Evolutionary conservation across 2,113 vertebrate genomes (phyloP).

Genomic region (Glaucidium brasilianum): DNA sequence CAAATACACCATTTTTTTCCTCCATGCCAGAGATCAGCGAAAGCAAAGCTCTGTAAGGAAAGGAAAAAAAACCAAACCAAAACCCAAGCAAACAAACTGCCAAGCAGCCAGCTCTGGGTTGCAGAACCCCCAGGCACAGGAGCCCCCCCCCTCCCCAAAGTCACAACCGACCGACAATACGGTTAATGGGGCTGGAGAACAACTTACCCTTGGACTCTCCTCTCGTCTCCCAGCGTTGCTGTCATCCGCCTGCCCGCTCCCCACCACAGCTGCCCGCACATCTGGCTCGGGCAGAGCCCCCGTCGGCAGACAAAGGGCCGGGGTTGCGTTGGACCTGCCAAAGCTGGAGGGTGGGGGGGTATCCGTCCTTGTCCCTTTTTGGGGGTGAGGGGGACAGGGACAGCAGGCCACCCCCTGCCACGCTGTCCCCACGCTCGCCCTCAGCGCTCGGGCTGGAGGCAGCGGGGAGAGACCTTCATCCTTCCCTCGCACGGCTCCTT

Average conservation of each 20-base stretch:
- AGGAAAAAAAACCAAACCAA: rapidly evolving
- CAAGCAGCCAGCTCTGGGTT: neutral
- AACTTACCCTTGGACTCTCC: conserved; percentile 39
- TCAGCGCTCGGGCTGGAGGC: neutral
- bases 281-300: conserved; percentile 8
- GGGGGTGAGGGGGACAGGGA: neutral
- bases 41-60: neutral
- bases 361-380: neutral
- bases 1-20: neutral
- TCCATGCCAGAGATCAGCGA: neutral
- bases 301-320: neutral
- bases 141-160: neutral
- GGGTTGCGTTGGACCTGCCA: neutral
- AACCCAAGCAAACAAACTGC: neutral
- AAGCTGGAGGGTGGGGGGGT: neutral
- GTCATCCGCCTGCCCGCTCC: neutral
- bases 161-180: neutral
- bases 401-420: neutral
- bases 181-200: neutral
- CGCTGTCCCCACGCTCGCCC: neutral
- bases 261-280: neutral
- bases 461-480: neutral
- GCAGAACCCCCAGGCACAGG: neutral
- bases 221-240: neutral
- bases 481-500: neutral